phyloP scores from a whole-genome alignment of 2,888 invertebrate genomes.

The Ormyrus thymus region DNA sequence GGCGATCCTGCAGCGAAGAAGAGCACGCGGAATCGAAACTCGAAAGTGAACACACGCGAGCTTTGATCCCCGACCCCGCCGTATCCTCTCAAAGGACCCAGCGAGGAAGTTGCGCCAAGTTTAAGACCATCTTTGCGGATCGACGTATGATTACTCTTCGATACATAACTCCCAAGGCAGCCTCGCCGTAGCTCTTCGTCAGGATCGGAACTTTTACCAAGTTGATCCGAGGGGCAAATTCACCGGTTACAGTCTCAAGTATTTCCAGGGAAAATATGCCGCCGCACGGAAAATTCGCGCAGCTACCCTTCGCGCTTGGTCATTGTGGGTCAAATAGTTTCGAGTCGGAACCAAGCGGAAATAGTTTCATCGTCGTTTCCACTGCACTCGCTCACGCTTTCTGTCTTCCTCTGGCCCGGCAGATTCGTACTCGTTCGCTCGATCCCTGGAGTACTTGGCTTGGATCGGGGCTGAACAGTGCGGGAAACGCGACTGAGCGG shows the following conservation, averaged over 20 bases:
- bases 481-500: slow-evolving; percentile 29
- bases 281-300: too few species aligned
- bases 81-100: slow-evolving; percentile 22
- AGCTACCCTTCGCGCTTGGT: not conserved
- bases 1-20: slow-evolving; percentile 33
- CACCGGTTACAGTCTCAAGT: slow-evolving; percentile 45
- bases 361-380: slow-evolving; percentile 48
- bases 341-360: slow-evolving; percentile 31
- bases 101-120: slow-evolving; percentile 39
- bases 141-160: slow-evolving; percentile 42
- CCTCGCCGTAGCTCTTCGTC: not conserved
- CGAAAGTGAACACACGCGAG: slow-evolving; percentile 14
- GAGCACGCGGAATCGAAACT: slow-evolving; percentile 23
- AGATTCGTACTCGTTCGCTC: not conserved
- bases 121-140: slow-evolving; percentile 41
- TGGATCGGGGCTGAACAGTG: not conserved
- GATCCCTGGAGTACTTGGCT: slow-evolving; percentile 25
- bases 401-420: not conserved
- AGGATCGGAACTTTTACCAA: slow-evolving; percentile 44
- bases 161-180: slow-evolving; percentile 24
- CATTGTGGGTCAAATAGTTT: slow-evolving; percentile 50
- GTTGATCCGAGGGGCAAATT: slow-evolving; percentile 61
- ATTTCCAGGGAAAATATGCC: slow-evolving; percentile 59
- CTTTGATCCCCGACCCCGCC: slow-evolving; percentile 24
- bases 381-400: not conserved